Conservation (phyloP, 2,113 vertebrate genomes). For the Herpailurus yagouaroundi region DNA sequence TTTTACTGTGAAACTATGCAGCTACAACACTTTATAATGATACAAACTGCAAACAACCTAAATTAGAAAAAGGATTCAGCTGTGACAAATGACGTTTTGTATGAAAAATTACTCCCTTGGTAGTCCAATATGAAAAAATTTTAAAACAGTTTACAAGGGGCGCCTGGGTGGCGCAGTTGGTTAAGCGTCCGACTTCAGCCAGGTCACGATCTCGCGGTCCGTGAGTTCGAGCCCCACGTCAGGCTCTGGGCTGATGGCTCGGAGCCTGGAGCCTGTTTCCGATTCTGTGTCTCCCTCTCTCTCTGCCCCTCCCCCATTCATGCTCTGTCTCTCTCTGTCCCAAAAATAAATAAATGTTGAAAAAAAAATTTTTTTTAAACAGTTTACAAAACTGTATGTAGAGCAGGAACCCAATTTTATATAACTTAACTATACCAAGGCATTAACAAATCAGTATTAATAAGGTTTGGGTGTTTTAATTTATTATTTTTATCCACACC, state of each 20-base stretch:
- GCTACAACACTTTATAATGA: slow-evolving; percentile 18
- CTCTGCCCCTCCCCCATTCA: too few species aligned
- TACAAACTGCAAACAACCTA: background rate
- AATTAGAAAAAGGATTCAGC: slow-evolving; percentile 25
- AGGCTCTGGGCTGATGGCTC: too few species aligned
- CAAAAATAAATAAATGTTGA: too few species aligned
- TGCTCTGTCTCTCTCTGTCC: too few species aligned
- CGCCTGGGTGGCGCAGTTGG: too few species aligned
- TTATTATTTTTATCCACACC: background rate
- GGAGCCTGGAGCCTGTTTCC: too few species aligned
- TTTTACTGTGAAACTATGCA: background rate
- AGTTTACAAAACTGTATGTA: background rate
- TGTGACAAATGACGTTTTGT: background rate
- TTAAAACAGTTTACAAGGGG: slow-evolving; percentile 22
- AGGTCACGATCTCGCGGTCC: too few species aligned
- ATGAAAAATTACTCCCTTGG: slow-evolving; percentile 47
- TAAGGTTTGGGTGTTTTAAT: background rate
- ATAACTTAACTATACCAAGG: background rate
- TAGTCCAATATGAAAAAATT: slow-evolving; percentile 24
- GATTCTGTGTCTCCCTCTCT: too few species aligned
- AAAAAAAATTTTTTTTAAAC: too few species aligned
- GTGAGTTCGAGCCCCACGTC: too few species aligned
- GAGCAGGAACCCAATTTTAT: background rate
- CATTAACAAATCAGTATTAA: background rate
- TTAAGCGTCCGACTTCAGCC: too few species aligned